Conservation (phyloP, 2,888 invertebrate species). For the Cotesia congregata region DNA sequence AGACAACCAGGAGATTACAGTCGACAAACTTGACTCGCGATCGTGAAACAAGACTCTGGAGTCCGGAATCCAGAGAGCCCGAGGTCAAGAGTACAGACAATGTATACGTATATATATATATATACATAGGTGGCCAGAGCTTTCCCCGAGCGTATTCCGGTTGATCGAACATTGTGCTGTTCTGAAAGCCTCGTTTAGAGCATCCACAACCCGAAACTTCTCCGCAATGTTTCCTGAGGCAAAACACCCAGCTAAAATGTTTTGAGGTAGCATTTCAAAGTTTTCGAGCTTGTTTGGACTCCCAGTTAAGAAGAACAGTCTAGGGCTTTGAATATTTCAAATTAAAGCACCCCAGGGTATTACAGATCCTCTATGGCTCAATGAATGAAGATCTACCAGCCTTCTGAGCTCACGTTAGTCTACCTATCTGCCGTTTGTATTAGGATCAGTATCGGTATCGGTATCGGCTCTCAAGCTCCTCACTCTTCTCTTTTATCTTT, state of each 20-base stretch:
- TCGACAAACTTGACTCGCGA: slow-evolving; percentile 61
- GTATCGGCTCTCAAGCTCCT: slow-evolving; percentile 15
- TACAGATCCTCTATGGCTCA: slow-evolving; percentile 15
- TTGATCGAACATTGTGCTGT: slow-evolving; percentile 51
- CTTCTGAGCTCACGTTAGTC: background rate
- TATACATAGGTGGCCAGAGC: slow-evolving; percentile 34
- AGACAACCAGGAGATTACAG: slow-evolving; percentile 55
- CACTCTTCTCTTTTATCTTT: slow-evolving; percentile 5
- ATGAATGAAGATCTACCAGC: slow-evolving; percentile 14
- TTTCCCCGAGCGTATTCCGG: slow-evolving; percentile 44
- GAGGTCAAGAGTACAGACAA: background rate
- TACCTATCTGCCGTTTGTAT: background rate
- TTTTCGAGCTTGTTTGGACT: slow-evolving; percentile 21
- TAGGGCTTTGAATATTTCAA: slow-evolving; percentile 33
- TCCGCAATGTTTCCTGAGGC: slow-evolving; percentile 20
- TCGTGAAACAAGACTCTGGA: slow-evolving; percentile 38
- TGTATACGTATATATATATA: slow-evolving; percentile 29
- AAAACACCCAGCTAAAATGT: slow-evolving; percentile 18
- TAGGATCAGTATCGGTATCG: background rate
- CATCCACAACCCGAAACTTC: slow-evolving; percentile 10
- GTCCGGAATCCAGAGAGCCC: background rate
- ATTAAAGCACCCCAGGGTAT: slow-evolving; percentile 30
- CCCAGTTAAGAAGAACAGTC: slow-evolving; percentile 21
- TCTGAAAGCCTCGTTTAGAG: slow-evolving; percentile 4
- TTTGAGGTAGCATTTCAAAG: slow-evolving; percentile 21